Conservation (phyloP, 2,113 vertebrate genomes). For the Mystacornis crossleyi region DNA sequence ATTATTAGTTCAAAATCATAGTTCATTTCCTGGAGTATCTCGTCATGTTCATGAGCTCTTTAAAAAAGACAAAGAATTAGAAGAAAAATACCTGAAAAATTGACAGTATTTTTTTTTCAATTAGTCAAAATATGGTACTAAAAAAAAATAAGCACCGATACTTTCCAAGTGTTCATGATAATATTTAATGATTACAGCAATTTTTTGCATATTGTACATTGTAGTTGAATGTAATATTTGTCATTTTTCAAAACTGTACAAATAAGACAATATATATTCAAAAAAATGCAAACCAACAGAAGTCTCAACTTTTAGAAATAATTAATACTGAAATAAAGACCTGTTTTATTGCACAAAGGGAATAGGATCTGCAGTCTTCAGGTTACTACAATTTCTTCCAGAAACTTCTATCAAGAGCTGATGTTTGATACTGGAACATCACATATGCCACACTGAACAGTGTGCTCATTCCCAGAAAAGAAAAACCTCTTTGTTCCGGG, state of each 20-base stretch:
- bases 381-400: not conserved
- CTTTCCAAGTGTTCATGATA: not conserved
- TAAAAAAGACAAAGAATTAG: not conserved
- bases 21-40: not conserved
- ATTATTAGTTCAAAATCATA: not conserved
- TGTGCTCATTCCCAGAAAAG: not conserved
- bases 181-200: not conserved
- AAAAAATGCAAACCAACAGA: not conserved
- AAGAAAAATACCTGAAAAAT: not conserved
- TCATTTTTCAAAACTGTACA: not conserved
- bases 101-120: not conserved
- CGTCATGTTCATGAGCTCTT: not conserved
- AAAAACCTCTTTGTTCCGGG: not conserved
- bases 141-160: not conserved
- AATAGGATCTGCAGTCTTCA: not conserved
- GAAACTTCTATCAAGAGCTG: not conserved
- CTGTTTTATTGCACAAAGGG: not conserved
- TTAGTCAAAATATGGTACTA: not conserved
- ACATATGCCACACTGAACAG: not conserved
- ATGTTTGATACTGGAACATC: not conserved
- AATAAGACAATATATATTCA: not conserved
- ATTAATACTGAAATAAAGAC: not conserved
- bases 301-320: not conserved
- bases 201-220: not conserved
- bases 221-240: not conserved